Evolutionary conservation across 2,113 vertebrate genomes (phyloP), one percentile per base, ranked within the genome.

Genomic region (Tachysurus vachellii): DNA sequence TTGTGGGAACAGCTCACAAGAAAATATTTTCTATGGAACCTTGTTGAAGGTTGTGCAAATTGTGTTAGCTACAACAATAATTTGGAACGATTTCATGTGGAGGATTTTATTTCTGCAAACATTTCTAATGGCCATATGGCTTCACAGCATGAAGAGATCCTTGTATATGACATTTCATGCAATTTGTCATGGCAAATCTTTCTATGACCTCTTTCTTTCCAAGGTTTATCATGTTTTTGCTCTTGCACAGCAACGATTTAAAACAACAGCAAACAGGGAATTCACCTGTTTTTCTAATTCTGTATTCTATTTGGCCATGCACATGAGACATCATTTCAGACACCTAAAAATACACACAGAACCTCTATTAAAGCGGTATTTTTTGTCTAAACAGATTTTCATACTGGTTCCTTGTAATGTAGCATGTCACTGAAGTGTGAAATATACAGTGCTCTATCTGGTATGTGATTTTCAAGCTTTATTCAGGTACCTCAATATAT

Each of bases 111-210:
- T 71, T 88, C 76, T 80, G 64, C 53, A 14, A 42, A 59, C 75
- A 59, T 84, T 56, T 19, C 53, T 59, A 23, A 5, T 1, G 36
- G 70, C 68, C 79, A 82, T 82, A 88, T 85, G 87, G 83, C 79
- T 76, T 82, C 88, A 82, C 83, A 85, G 86, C 75, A 81, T 53
- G 79, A 71, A 13, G 21, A 57, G 53, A 28, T 16, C 62, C 42
- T 85, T 85, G 53, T 85, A 53, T 85, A 53, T 50, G 66, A 68
- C 31, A 82, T 47, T 57, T 62, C 36, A 77, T 50, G 86, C 56
- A 76, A 82, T 84, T 82, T 53, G 31, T 56, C 62, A 44, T 50
- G 5, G 54, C 50, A 80, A 47, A 53, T 44, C 53, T 77, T 64
- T 73, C 44, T 76, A 57, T 84, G 57, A 84, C 88, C 31, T 64